phyloP scores from a whole-genome alignment of 2,797 vertebrate genomes.

The Ambastaia sidthimunki region DNA sequence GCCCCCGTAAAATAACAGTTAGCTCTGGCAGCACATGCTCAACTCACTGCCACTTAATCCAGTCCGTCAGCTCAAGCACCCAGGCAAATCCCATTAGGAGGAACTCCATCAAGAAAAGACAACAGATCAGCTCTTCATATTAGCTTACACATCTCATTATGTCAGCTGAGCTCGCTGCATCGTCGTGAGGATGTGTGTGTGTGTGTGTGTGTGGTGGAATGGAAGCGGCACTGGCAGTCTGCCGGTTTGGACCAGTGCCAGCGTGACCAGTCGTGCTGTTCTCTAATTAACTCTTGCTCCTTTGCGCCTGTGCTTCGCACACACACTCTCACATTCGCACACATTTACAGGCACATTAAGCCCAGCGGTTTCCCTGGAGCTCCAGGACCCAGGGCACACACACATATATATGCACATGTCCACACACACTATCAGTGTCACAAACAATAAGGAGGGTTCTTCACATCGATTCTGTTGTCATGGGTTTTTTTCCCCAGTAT shows the following conservation, averaged over 20 bases:
- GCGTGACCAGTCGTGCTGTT: slow-evolving; percentile 59
- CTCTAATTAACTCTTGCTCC: slow-evolving; percentile 64
- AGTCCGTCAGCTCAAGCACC: slow-evolving; percentile 67
- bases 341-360: slow-evolving; percentile 39
- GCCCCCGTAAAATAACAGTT: slow-evolving; percentile 66
- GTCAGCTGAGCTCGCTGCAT: slow-evolving; percentile 45
- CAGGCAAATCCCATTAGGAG: slow-evolving; percentile 66
- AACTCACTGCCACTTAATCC: slow-evolving; percentile 70
- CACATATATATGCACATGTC: slow-evolving; percentile 15
- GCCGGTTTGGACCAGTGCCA: slow-evolving; percentile 68
- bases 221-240: slow-evolving; percentile 56
- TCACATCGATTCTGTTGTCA: slow-evolving; percentile 56
- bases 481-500: slow-evolving; percentile 44
- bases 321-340: slow-evolving; percentile 35
- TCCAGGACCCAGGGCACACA: slow-evolving; percentile 1
- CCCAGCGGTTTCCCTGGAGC: slow-evolving; percentile 52
- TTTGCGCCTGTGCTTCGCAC: slow-evolving; percentile 46
- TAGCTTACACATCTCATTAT: slow-evolving; percentile 70
- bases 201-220: slow-evolving; percentile 43
- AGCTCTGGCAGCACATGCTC: slow-evolving; percentile 66
- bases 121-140: slow-evolving; percentile 64
- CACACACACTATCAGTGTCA: slow-evolving; percentile 37
- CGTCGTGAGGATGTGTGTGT: slow-evolving; percentile 20
- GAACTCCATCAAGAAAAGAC: slow-evolving; percentile 58
- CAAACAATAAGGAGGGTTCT: slow-evolving; percentile 39